Base-by-base conservation (phyloP, 2,888 invertebrate species). In the Drosophila bunnanda region DNA sequence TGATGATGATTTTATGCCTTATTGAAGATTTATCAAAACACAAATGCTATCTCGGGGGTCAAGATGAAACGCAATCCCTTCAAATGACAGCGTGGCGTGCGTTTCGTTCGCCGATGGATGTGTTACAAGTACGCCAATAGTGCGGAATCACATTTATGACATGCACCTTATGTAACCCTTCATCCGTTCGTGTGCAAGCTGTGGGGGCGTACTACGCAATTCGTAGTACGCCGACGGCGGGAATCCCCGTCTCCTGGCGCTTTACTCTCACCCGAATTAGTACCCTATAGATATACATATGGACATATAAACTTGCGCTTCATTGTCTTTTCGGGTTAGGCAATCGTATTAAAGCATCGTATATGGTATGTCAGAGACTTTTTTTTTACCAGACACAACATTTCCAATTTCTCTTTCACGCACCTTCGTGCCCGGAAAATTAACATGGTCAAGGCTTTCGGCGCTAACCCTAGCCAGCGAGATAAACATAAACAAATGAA, bases 1-100 rank as follows among this genome's bases (percentile, higher is more conserved):
- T 82, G 76, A 82, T 82, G 76, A 82, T 78, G 79, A 73, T 84
- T 80, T 82, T 82, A 86, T 80, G 71, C 68, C 75, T 79, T 76
- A 52, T 39, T 61, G 68, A 34, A 75, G 68, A 86, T 88, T 82
- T 86, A 86, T 88, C 80, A 83, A 76, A 71, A 68, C 22, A 65
- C 77, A 69, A 77, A 75, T 55, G 60, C 39, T 55, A 68, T 56
- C 46, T 54, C 46, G 55, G 57, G 60, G 59, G 28, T 56, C 39
- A 53, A 50, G 28, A 46, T 53, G 52, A 66, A 60, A 53, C 52
- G 39, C 38, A 70, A 57, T 66, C 66, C 61, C 55, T 46, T 71
- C 60, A 59, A 75, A 81, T 75, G 67, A 74, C 79, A 59, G 52
- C 64, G 67, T 78, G 57, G 76, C 76, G 76, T 76, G 79, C 43